Evolutionary conservation across 2,888 invertebrate genomes (phyloP).

Genomic region (Cheilosia vernalis): DNA sequence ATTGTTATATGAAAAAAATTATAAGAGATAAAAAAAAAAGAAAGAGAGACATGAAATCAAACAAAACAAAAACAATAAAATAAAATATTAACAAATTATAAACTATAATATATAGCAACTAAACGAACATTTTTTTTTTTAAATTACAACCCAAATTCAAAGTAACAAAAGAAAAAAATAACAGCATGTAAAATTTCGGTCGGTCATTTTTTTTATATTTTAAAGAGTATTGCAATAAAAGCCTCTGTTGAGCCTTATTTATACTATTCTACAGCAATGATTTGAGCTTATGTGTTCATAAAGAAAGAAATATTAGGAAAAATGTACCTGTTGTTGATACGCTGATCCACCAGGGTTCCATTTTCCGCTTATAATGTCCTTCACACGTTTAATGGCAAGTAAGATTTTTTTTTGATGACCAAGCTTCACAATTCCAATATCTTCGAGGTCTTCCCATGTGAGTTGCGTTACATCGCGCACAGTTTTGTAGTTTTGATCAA

Average conservation of each 20-base stretch:
- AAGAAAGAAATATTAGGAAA: too few species aligned
- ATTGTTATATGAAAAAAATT: conserved; percentile 38
- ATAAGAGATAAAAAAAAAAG: conserved; percentile 64
- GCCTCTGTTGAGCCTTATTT: conserved; percentile 18
- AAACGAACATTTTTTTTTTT: conserved; percentile 23
- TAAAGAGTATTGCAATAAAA: conserved; percentile 8
- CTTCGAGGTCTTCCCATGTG: conserved; percentile 99
- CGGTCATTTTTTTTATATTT: neutral
- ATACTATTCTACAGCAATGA: conserved; percentile 1
- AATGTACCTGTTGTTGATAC: conserved; percentile 81
- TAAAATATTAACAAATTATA: conserved; percentile 16
- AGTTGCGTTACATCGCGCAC: conserved; percentile 97
- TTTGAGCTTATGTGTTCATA: too few species aligned
- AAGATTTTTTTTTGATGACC: conserved; percentile 99
- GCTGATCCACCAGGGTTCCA: conserved; percentile 83
- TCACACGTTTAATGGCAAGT: conserved; percentile 97
- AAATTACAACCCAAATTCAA: conserved; percentile 5
- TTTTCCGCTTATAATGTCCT: conserved; percentile 95
- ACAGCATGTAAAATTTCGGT: conserved; percentile 31
- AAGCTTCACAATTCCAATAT: conserved; percentile 95
- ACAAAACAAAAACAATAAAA: conserved; percentile 33
- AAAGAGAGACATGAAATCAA: conserved; percentile 44
- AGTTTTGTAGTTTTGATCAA: conserved; percentile 96
- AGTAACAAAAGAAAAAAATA: conserved; percentile 4
- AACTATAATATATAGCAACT: conserved; percentile 45